phyloP scores from a whole-genome alignment of 2,113 vertebrate species.

The Panthera tigris region DNA sequence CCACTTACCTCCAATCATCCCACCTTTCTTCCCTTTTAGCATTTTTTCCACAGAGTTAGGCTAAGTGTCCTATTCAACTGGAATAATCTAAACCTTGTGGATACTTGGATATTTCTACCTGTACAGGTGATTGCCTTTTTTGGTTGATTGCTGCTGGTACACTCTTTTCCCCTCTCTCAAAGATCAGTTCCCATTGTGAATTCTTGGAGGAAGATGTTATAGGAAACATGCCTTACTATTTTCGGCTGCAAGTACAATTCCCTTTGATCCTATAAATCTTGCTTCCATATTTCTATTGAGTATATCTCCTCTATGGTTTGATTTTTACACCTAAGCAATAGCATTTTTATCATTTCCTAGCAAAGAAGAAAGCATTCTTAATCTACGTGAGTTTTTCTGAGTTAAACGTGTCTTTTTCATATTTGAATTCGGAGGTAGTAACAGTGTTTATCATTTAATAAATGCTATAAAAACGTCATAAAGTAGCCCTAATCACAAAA shows the following conservation, averaged over 20 bases:
- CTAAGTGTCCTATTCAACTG: too few species aligned
- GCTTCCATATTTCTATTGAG: not conserved
- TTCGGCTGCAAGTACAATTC: not conserved
- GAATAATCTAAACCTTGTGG: not conserved
- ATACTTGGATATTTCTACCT: not conserved
- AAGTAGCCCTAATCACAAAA: not conserved
- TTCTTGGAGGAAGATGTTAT: not conserved
- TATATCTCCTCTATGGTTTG: not conserved
- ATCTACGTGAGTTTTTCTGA: not conserved
- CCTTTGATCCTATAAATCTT: not conserved
- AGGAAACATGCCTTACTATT: not conserved
- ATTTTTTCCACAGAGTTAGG: not conserved
- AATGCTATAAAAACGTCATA: not conserved
- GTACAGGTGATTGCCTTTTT: not conserved
- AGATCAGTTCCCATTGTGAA: not conserved
- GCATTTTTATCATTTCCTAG: not conserved
- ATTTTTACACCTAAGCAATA: not conserved
- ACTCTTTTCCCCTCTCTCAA: not conserved
- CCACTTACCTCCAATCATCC: fast-evolving
- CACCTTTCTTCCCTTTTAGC: not conserved
- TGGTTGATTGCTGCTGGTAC: not conserved
- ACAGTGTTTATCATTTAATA: not conserved
- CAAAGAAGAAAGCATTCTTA: not conserved
- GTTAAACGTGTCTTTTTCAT: not conserved
- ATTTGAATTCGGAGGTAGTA: not conserved